These are phyloP conservation scores for Dinothrombium tinctorium DNA, from an alignment of 1,140 invertebrate species.

Conservation along the genomic window DNA sequence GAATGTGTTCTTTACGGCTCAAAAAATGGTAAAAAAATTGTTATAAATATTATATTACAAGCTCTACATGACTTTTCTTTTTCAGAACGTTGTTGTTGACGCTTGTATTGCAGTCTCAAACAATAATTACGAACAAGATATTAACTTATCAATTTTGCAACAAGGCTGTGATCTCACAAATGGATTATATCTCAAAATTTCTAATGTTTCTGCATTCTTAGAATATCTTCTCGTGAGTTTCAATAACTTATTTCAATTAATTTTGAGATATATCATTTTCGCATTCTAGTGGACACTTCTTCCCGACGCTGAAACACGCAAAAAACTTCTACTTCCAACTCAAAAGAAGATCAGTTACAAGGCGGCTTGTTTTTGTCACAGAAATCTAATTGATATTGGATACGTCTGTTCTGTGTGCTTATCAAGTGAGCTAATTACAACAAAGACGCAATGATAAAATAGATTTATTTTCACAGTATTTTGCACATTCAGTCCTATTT, in stretches of 20 bases:
- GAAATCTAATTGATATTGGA: constrained; percentile 82
- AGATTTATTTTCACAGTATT: too few species aligned
- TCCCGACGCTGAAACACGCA: constrained; percentile 49
- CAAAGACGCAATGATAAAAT: too few species aligned
- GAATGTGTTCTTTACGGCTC: constrained; percentile 91
- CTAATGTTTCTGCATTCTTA: constrained; percentile 32
- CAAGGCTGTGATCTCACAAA: constrained; percentile 74
- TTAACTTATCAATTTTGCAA: constrained; percentile 11
- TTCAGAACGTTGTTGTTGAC: too few species aligned
- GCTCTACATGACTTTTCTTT: too few species aligned
- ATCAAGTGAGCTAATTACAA: too few species aligned
- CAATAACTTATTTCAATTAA: too few species aligned
- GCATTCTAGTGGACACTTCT: constrained; percentile 92
- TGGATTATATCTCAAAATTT: constrained; percentile 44
- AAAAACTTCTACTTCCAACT: constrained; percentile 62
- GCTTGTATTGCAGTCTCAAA: too few species aligned
- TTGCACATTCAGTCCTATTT: constrained; percentile 90
- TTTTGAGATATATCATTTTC: too few species aligned
- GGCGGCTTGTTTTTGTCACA: constrained; percentile 91
- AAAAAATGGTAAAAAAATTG: constrained; percentile 53
- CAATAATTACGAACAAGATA: constrained; percentile 61
- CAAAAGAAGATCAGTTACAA: constrained; percentile 76
- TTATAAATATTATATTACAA: too few species aligned
- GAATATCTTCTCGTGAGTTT: constrained; percentile 87
- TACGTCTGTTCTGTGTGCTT: constrained; percentile 94